phyloP scores from a whole-genome alignment of 2,797 vertebrate species.

The Sebastes umbrosus region DNA sequence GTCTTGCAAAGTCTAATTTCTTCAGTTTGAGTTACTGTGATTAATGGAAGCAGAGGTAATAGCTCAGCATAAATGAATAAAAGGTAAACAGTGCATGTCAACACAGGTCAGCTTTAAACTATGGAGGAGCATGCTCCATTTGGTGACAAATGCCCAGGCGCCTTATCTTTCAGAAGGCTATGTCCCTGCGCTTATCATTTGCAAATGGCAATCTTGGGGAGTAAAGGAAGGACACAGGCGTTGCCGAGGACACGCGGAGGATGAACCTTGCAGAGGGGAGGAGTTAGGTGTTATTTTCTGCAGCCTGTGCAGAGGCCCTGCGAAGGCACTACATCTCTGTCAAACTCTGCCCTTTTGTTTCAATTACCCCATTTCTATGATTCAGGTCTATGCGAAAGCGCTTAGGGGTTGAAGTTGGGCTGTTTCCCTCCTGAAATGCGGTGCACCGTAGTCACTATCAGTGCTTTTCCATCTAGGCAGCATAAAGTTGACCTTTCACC shows the following conservation, averaged over 20 bases:
- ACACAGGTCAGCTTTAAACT: conserved; percentile 72
- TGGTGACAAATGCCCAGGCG: conserved; percentile 76
- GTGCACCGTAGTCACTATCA: conserved; percentile 18
- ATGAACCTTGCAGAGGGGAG: conserved; percentile 62
- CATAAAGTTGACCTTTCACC: conserved; percentile 62
- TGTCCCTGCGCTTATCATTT: conserved; percentile 73
- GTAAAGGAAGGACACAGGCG: conserved; percentile 64
- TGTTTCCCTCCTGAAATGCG: conserved; percentile 53
- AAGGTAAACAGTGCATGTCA: conserved; percentile 76
- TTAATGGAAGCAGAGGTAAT: conserved; percentile 73
- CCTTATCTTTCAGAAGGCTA: conserved; percentile 72
- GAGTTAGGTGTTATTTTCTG: conserved; percentile 77
- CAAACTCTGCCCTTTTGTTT: conserved; percentile 81
- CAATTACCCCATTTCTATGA: conserved; percentile 78
- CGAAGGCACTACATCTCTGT: conserved; percentile 78
- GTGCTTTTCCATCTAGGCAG: conserved; percentile 39
- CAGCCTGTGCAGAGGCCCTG: conserved; percentile 65
- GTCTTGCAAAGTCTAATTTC: conserved; percentile 48
- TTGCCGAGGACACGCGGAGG: conserved; percentile 63
- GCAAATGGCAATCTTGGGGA: conserved; percentile 73
- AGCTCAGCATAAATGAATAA: conserved; percentile 73
- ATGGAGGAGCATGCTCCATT: conserved; percentile 63
- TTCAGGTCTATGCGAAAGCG: conserved; percentile 68
- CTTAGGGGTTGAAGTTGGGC: conserved; percentile 64
- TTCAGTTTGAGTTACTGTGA: conserved; percentile 61